Conservation (phyloP, 2,797 vertebrate species). For the Girardinus metallicus region DNA sequence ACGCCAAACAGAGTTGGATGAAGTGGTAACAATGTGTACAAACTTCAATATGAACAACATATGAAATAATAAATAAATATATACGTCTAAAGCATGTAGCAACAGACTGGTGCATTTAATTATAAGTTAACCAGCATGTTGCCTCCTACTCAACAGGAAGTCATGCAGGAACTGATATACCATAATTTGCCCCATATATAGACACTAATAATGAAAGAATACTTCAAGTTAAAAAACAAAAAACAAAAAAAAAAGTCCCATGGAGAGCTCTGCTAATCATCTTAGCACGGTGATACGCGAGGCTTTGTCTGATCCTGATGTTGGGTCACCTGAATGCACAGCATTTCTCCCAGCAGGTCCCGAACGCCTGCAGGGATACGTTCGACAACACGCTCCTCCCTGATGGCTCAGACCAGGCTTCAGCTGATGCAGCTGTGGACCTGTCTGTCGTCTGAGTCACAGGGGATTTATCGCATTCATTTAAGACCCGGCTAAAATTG, state of each 20-base stretch:
- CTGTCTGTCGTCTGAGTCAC: background rate
- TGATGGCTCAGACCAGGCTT: background rate
- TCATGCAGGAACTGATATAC: background rate
- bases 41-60: background rate
- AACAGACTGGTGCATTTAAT: background rate
- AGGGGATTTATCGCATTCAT: background rate
- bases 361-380: background rate
- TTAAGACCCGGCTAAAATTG: background rate
- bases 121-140: background rate
- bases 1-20: background rate
- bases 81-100: background rate
- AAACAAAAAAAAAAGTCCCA: background rate
- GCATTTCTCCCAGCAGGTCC: background rate
- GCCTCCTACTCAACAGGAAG: background rate
- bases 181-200: background rate
- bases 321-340: background rate
- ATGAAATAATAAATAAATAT: background rate
- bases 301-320: background rate
- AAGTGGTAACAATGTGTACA: background rate
- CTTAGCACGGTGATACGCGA: background rate
- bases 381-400: background rate
- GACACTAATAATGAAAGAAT: background rate
- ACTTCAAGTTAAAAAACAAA: background rate
- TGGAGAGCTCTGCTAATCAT: background rate
- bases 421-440: conserved; percentile 3